A percentile compares a stretch with the other conserved stretches of the same genome.
Conservation (phyloP, 2,888 invertebrate genomes). For the Desoria tigrina region DNA sequence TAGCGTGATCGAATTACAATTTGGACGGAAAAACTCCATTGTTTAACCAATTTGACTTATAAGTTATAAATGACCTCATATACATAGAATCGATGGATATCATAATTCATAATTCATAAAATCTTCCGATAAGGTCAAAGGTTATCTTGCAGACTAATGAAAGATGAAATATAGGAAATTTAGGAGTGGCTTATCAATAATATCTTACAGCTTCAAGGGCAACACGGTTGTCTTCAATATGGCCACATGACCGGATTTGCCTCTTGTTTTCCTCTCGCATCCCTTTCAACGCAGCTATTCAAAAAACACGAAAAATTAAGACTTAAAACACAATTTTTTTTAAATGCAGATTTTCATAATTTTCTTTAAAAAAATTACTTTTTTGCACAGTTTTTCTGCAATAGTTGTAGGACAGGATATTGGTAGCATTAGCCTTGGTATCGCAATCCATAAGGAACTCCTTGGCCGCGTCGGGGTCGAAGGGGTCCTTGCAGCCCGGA, state of each 20-base stretch:
- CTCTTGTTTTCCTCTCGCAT: conserved; percentile 18
- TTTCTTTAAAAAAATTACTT: conserved; percentile 20
- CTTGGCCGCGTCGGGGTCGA: conserved; percentile 9
- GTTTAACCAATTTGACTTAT: too few species aligned
- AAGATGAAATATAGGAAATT: background rate
- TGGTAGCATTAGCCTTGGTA: background rate
- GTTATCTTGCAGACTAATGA: background rate
- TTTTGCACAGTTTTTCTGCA: conserved; percentile 39
- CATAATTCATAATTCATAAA: too few species aligned
- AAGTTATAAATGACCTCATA: too few species aligned
- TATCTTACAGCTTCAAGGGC: conserved; percentile 15
- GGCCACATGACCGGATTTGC: conserved; percentile 31
- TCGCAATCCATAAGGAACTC: conserved; percentile 19
- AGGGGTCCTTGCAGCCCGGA: conserved; percentile 34
- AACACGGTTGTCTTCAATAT: conserved; percentile 23
- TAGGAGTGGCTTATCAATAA: too few species aligned
- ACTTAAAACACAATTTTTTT: background rate
- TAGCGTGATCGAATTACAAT: too few species aligned
- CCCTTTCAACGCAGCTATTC: conserved; percentile 16
- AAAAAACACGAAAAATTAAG: background rate
- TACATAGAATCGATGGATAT: too few species aligned
- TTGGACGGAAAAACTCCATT: too few species aligned
- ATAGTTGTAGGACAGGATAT: conserved; percentile 27
- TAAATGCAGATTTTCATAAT: background rate
- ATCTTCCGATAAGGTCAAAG: background rate